These are phyloP conservation scores for Pteruthius melanotis DNA, from an alignment of 2,113 vertebrate species.

Conservation along the genomic window DNA sequence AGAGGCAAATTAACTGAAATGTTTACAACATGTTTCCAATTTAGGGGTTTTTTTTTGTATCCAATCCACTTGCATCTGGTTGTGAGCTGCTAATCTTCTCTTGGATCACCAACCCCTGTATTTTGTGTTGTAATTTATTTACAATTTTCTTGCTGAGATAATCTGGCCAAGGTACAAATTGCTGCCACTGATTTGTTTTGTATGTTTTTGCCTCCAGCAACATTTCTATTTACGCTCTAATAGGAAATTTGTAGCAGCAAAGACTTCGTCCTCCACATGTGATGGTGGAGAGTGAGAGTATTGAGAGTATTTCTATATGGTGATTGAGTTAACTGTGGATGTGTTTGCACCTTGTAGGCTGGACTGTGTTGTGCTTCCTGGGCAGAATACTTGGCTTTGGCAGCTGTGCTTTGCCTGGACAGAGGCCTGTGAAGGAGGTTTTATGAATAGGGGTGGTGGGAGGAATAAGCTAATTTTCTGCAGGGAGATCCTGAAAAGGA, in stretches of 20 bases:
- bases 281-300: background rate
- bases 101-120: background rate
- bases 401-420: background rate
- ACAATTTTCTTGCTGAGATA: background rate
- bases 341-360: background rate
- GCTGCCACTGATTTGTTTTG: background rate
- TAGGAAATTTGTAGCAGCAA: background rate
- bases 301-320: background rate
- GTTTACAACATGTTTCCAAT: background rate
- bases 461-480: background rate
- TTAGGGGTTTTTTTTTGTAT: background rate
- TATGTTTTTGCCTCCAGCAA: background rate
- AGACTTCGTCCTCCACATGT: background rate
- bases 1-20: background rate
- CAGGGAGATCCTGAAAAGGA: background rate
- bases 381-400: background rate
- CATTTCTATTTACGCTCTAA: background rate
- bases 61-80: background rate
- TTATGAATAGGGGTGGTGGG: background rate
- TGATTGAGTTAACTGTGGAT: background rate
- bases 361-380: background rate
- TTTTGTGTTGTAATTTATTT: constrained; percentile 26
- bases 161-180: background rate
- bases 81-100: background rate
- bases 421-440: background rate